A percentile compares a stretch with the other conserved stretches of the same genome.
These are phyloP conservation scores for Lysandra coridon DNA, from an alignment of 2,888 invertebrate species.

Conservation along the genomic window DNA sequence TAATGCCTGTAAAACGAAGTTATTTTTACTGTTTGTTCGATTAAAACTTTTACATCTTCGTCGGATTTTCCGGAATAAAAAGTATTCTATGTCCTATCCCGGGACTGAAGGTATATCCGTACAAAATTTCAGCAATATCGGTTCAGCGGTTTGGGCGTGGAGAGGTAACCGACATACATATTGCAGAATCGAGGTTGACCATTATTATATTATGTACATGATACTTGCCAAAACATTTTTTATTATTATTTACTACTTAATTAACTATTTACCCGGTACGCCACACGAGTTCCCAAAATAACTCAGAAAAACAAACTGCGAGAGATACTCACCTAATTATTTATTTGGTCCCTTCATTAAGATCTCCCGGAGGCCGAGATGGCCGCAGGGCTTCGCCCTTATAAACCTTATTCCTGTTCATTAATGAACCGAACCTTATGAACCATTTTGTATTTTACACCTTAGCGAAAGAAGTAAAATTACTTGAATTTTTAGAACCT, in stretches of 20 bases:
- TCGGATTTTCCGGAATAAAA: too few species aligned
- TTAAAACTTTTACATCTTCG: too few species aligned
- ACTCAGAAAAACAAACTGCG: slow-evolving; percentile 1
- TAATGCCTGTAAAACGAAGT: too few species aligned
- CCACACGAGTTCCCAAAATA: neutral
- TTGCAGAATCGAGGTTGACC: too few species aligned
- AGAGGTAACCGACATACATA: too few species aligned
- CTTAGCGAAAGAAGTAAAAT: neutral
- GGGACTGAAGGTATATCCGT: too few species aligned
- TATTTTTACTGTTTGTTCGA: too few species aligned
- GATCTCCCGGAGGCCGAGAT: neutral
- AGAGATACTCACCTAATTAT: slow-evolving; percentile 16
- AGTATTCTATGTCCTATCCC: too few species aligned
- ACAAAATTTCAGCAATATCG: too few species aligned
- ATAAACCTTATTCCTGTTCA: neutral
- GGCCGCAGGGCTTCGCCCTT: neutral
- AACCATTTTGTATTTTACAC: neutral
- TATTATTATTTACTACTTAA: neutral
- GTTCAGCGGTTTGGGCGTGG: too few species aligned
- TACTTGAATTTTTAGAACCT: neutral
- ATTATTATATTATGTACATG: too few species aligned
- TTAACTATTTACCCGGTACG: neutral
- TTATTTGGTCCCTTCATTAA: slow-evolving; percentile 17
- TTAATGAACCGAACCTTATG: neutral
- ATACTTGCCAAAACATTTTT: too few species aligned